These are phyloP conservation scores for Eurytoma adleriae DNA, from an alignment of 2,888 invertebrate species.

Conservation along the genomic window DNA sequence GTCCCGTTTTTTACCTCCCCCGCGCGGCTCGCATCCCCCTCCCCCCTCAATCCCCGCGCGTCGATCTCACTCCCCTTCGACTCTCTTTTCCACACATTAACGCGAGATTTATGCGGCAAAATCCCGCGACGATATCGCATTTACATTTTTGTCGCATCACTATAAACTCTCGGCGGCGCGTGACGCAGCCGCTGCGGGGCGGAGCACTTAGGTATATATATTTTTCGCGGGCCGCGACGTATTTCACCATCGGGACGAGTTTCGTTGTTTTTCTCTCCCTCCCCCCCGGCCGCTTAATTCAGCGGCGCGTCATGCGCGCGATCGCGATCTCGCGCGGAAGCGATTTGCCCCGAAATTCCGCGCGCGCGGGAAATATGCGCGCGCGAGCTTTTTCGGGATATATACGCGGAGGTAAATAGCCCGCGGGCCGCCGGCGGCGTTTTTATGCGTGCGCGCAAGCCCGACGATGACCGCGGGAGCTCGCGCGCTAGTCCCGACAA, in stretches of 20 bases:
- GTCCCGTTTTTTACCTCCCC: slow-evolving; percentile 19
- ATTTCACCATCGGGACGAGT: slow-evolving; percentile 68
- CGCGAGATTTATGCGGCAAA: slow-evolving; percentile 72
- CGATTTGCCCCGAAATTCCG: slow-evolving; percentile 61
- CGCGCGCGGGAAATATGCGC: slow-evolving; percentile 49
- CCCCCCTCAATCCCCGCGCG: background rate
- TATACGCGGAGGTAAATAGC: background rate
- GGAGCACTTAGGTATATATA: slow-evolving; percentile 46
- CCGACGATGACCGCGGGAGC: slow-evolving; percentile 9
- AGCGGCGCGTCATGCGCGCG: slow-evolving; percentile 23
- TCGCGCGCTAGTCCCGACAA: slow-evolving; percentile 38
- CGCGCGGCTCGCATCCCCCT: background rate
- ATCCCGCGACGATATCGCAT: slow-evolving; percentile 73
- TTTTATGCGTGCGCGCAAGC: background rate
- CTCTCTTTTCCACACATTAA: slow-evolving; percentile 70
- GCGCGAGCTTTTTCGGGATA: slow-evolving; percentile 20
- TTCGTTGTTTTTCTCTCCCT: slow-evolving; percentile 59
- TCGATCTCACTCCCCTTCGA: slow-evolving; percentile 32
- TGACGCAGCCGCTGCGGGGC: slow-evolving; percentile 30
- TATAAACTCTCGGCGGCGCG: slow-evolving; percentile 68
- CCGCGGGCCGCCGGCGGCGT: background rate
- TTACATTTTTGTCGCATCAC: slow-evolving; percentile 76
- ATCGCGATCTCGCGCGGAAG: slow-evolving; percentile 57
- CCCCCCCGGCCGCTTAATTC: background rate
- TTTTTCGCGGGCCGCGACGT: slow-evolving; percentile 60